These are phyloP conservation scores for Eutolmus rufibarbis DNA, from an alignment of 2,888 invertebrate genomes.

Conservation along the genomic window DNA sequence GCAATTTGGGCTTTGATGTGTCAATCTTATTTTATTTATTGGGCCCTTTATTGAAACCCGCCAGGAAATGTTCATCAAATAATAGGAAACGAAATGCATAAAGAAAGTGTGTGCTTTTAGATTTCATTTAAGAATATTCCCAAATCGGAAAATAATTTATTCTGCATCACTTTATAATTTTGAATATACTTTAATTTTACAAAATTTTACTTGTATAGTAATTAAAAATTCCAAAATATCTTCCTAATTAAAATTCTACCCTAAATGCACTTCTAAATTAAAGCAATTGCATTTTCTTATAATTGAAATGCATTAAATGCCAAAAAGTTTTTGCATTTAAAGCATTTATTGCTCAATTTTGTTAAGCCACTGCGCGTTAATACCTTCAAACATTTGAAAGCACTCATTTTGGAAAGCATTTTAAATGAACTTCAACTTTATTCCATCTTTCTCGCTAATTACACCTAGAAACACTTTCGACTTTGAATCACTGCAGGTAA, in stretches of 20 bases:
- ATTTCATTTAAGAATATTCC: no score
- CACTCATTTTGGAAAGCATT: background rate
- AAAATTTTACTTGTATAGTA: no score
- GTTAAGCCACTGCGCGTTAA: background rate
- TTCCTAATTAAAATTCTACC: background rate
- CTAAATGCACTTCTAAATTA: background rate
- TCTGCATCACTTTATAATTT: no score
- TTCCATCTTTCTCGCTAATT: background rate
- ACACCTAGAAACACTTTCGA: background rate
- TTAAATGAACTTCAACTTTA: background rate
- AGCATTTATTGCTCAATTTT: background rate
- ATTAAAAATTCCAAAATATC: background rate
- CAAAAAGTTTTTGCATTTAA: background rate
- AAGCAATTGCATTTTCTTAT: background rate
- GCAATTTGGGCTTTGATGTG: no score
- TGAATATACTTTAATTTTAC: background rate
- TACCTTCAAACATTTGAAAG: background rate
- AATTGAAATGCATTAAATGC: background rate
- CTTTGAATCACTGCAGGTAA: background rate
- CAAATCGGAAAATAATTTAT: background rate
- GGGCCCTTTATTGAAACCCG: no score
- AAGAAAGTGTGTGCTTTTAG: no score
- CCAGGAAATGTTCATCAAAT: no score
- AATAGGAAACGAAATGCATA: no score
- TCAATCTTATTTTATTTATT: no score